A percentile compares a stretch with the other conserved stretches of the same genome.
Evolutionary conservation across 2,113 vertebrate genomes (phyloP).

Genomic region (Passer montanus): DNA sequence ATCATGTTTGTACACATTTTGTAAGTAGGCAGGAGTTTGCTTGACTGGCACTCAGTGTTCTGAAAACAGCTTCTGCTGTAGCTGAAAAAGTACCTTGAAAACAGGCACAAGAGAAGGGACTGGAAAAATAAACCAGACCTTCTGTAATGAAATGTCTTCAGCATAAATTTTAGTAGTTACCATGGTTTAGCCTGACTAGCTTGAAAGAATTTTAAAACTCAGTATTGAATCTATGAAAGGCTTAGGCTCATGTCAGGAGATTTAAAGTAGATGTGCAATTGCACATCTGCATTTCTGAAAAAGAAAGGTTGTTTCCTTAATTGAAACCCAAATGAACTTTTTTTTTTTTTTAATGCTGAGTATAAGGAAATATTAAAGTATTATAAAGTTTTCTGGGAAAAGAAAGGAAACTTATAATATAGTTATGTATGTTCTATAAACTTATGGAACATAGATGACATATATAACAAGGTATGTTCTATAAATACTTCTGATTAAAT

Average conservation of each 20-base stretch:
- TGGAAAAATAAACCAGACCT: neutral
- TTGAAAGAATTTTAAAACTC: neutral
- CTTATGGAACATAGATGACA: neutral
- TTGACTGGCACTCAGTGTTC: neutral
- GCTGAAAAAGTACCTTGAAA: neutral
- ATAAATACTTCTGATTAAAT: neutral
- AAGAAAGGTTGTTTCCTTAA: neutral
- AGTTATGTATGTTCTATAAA: neutral
- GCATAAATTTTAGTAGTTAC: neutral
- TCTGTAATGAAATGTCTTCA: neutral
- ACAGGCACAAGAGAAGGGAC: neutral
- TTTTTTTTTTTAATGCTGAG: neutral
- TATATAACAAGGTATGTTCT: neutral
- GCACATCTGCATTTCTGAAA: neutral
- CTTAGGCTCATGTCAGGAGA: neutral
- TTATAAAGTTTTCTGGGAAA: neutral
- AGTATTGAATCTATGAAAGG: neutral
- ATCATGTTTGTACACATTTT: neutral
- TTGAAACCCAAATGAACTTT: neutral
- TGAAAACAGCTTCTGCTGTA: neutral
- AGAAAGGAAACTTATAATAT: neutral
- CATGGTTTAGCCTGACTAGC: neutral
- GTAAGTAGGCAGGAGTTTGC: neutral
- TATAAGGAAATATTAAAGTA: neutral
- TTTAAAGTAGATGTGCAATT: neutral